Conservation (phyloP, 1,140 invertebrate genomes). For the Drosophila paulistorum region DNA sequence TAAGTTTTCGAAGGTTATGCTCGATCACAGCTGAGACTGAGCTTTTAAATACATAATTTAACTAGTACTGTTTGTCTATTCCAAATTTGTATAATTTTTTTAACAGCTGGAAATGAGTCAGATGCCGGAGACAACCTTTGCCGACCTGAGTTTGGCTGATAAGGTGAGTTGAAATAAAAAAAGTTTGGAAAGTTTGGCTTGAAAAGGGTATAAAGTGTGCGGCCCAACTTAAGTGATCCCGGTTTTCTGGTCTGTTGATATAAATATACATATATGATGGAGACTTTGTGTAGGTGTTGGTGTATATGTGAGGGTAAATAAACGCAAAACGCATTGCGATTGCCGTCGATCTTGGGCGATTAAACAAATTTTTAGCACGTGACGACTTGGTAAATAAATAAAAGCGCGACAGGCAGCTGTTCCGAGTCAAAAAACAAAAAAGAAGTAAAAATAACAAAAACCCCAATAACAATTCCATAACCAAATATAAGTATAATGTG, state of each 20-base stretch:
- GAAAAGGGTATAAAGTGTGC: neutral
- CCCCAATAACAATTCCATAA: neutral
- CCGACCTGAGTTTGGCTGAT: conserved; percentile 75
- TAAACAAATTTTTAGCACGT: conserved; percentile 50
- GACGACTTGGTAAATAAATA: conserved; percentile 38
- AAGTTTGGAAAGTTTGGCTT: neutral
- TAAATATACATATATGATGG: neutral
- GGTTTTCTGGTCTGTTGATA: neutral
- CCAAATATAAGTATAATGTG: neutral
- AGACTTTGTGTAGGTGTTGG: conserved; percentile 6
- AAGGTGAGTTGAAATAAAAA: conserved; percentile 49
- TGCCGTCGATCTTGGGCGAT: conserved; percentile 29
- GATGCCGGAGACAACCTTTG: conserved; percentile 72
- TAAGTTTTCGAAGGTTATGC: conserved; percentile 64
- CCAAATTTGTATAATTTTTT: neutral
- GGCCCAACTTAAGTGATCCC: neutral
- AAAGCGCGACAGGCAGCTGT: conserved; percentile 16
- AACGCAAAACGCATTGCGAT: conserved; percentile 30
- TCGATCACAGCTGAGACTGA: conserved; percentile 1
- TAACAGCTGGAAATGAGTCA: conserved; percentile 54
- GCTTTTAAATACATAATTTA: conserved; percentile 26
- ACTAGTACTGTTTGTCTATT: conserved; percentile 41
- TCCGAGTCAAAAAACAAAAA: neutral
- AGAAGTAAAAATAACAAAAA: neutral
- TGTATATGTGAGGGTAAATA: neutral